Evolutionary conservation across 2,888 invertebrate species (phyloP).

Genomic region (Rhaphigaster nebulosa): DNA sequence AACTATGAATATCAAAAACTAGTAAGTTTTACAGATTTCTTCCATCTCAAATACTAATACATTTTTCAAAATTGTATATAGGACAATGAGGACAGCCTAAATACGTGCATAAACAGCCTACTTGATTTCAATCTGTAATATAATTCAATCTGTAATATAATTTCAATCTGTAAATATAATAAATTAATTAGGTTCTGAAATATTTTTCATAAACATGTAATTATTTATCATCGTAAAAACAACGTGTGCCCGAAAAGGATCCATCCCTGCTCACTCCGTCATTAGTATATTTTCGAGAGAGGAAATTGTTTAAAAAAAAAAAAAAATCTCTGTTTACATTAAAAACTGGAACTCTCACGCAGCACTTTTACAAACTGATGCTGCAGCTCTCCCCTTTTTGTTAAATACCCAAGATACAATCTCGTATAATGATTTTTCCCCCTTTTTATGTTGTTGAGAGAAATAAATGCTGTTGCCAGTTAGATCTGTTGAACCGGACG

Average conservation of each 20-base stretch:
- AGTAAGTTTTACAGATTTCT: too few species aligned
- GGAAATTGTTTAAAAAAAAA: slow-evolving; percentile 18
- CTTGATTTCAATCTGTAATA: neutral
- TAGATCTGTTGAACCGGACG: slow-evolving; percentile 43
- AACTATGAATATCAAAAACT: too few species aligned
- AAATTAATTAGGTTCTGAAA: neutral
- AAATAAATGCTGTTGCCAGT: slow-evolving; percentile 1
- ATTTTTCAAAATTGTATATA: too few species aligned
- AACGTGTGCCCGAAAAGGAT: neutral
- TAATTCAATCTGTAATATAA: neutral
- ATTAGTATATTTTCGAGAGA: neutral
- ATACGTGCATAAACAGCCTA: too few species aligned
- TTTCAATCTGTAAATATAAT: neutral
- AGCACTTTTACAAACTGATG: slow-evolving; percentile 46
- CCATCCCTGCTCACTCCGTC: neutral
- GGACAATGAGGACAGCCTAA: too few species aligned
- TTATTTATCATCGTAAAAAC: neutral
- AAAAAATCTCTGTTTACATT: slow-evolving; percentile 10
- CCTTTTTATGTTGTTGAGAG: slow-evolving; percentile 11
- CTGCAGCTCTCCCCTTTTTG: slow-evolving; percentile 2
- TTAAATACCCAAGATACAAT: slow-evolving; percentile 22
- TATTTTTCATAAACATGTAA: neutral
- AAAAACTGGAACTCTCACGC: slow-evolving; percentile 30
- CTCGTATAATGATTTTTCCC: slow-evolving; percentile 30
- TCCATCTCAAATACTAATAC: too few species aligned